Evolutionary conservation across 92 coral and sea anemone species (phyloP), one percentile per base, ranked within the genome.

Genomic region (Pocillopora meandrina): DNA sequence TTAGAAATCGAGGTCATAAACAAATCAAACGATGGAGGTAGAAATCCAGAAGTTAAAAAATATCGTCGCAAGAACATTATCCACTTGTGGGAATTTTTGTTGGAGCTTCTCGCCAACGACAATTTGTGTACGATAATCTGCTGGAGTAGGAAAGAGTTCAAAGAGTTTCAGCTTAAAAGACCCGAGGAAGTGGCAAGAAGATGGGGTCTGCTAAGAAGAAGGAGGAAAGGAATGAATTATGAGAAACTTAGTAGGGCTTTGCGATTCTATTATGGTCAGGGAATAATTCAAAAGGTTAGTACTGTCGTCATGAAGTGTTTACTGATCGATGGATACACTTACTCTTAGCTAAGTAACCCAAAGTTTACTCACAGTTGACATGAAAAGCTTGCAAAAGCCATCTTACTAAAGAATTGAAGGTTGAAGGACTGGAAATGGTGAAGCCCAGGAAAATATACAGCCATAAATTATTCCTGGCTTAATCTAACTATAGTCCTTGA

Each of bases 211-310:
- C 63, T 92, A 12, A 93, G 93, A 82, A 94, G 90, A 47, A 87
- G 90, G 72, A 87, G 90, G 72, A 86, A 87, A 1, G 90, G 95
- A n/a, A 95, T 95, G 98, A 92, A 90, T 35, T 95, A 95, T 74
- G 95, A 94, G 56, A 95, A 95, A 63, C 77, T 95, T 79, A 95
- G 98, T 80, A 82, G 98, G 23, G 95, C 98, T 0, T 80, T 95
- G 75, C 76, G 98, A 55, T 87, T 92, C 77, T 95, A 95, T 80
- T 95, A 95, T 72, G 87, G 77, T 63, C 89, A 93, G 58, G 94
- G 92, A 62, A 95, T 95, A 17, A 92, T 95, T 26, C 89, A 92
- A 84, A 97, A 97, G 95, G 99, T 95, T 68, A 33, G 77, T 65
- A 16, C 23, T 16, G 62, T 2, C 10, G 42, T 26, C 26, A 26